These are phyloP conservation scores for Venusia cambrica DNA, from an alignment of 2,888 invertebrate species.

Conservation along the genomic window DNA sequence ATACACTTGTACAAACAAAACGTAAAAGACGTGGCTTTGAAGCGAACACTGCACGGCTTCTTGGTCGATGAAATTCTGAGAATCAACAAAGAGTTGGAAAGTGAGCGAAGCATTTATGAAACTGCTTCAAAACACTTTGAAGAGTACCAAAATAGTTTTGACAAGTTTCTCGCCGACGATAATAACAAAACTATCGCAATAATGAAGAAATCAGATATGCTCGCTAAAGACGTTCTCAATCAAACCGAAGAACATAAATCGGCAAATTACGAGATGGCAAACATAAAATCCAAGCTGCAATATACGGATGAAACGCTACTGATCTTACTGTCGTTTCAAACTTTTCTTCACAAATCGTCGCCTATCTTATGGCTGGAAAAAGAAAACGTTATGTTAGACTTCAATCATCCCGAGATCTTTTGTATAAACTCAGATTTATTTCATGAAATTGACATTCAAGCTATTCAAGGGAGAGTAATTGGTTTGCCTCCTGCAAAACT, in stretches of 20 bases:
- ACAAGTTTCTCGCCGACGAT: constrained; percentile 69
- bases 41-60: constrained; percentile 60
- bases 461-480: constrained; percentile 44
- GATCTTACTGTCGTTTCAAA: constrained; percentile 67
- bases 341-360: constrained; percentile 63
- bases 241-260: constrained; percentile 65
- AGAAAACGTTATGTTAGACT: constrained; percentile 47
- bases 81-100: constrained; percentile 63
- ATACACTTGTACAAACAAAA: constrained; percentile 78
- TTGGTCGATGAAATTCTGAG: constrained; percentile 66
- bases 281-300: constrained; percentile 66
- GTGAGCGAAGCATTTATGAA: constrained; percentile 57
- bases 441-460: constrained; percentile 45
- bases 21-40: constrained; percentile 64
- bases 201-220: constrained; percentile 68
- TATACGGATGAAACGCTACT: constrained; percentile 66
- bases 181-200: constrained; percentile 70
- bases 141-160: constrained; percentile 68
- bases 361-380: constrained; percentile 67
- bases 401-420: constrained; percentile 52
- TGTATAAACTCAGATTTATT: constrained; percentile 56
- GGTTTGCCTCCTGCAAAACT: constrained; percentile 53
- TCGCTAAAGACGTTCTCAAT: constrained; percentile 60
- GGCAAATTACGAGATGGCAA: constrained; percentile 61
- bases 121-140: constrained; percentile 62